A percentile compares a stretch with the other conserved stretches of the same genome.
phyloP scores from a whole-genome alignment of 2,113 vertebrate species.

The Poeciliopsis retropinna region DNA sequence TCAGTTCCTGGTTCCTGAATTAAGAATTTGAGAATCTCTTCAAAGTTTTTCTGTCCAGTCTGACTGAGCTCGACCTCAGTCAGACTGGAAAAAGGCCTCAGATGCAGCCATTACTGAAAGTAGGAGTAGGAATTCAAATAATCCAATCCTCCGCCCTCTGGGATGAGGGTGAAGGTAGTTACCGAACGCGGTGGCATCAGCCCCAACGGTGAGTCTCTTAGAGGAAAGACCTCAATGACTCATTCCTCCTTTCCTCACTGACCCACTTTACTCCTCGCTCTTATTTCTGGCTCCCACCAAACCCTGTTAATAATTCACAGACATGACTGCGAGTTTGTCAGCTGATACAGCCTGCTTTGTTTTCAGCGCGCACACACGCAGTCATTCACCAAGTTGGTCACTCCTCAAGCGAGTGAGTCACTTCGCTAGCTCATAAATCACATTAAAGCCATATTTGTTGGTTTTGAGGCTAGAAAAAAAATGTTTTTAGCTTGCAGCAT shows the following conservation, averaged over 20 bases:
- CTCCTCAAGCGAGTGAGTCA: conserved; percentile 35
- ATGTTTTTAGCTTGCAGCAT: neutral
- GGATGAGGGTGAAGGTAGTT: conserved; percentile 5
- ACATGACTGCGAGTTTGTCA: conserved; percentile 60
- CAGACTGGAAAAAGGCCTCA: neutral
- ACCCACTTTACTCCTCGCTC: conserved; percentile 35
- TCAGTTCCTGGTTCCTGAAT: neutral
- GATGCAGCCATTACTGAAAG: neutral
- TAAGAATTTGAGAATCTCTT: too few species aligned
- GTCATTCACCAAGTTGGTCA: conserved; percentile 24
- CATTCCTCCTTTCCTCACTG: conserved; percentile 18
- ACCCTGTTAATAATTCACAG: conserved; percentile 71
- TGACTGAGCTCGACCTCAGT: too few species aligned
- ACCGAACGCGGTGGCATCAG: conserved; percentile 37
- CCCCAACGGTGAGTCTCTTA: conserved; percentile 13
- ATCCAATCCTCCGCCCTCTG: neutral
- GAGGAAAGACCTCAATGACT: conserved; percentile 33
- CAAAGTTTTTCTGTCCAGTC: too few species aligned
- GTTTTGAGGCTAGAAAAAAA: neutral
- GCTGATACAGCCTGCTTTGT: conserved; percentile 56
- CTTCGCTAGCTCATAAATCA: neutral
- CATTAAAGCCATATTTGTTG: neutral
- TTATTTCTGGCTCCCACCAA: conserved; percentile 39
- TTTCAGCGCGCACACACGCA: conserved; percentile 54
- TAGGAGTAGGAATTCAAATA: neutral